Evolutionary conservation across 2,888 invertebrate genomes (phyloP).

Genomic region (Actias luna): DNA sequence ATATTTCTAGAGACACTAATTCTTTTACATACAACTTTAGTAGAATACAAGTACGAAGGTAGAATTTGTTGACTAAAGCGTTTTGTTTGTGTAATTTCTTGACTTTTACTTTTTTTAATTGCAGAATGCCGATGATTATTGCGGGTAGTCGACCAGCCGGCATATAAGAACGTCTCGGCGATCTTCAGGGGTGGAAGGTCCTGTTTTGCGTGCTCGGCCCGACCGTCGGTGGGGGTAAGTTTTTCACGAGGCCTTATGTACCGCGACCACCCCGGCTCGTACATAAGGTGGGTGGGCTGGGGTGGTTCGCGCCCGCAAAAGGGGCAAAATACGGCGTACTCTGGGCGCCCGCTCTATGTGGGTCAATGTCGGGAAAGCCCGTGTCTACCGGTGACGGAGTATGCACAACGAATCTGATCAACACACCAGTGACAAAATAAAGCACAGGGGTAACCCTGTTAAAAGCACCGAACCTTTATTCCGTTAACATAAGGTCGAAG

Average conservation of each 20-base stretch:
- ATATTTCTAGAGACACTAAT: neutral
- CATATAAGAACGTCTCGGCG: conserved; percentile 67
- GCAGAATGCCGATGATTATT: conserved; percentile 1
- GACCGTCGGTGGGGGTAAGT: conserved; percentile 77
- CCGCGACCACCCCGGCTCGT: conserved; percentile 81
- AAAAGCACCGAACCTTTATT: conserved; percentile 45
- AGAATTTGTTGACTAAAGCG: neutral
- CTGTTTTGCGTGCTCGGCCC: conserved; percentile 79
- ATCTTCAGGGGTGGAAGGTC: conserved; percentile 74
- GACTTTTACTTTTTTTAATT: neutral
- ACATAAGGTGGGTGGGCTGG: conserved; percentile 79
- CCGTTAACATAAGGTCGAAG: conserved; percentile 51
- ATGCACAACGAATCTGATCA: conserved; percentile 82
- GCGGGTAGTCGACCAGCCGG: conserved; percentile 46
- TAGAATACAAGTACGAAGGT: neutral
- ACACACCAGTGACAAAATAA: conserved; percentile 76
- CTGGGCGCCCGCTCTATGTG: conserved; percentile 81
- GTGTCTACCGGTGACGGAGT: conserved; percentile 81
- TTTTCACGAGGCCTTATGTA: conserved; percentile 82
- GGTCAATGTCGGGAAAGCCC: conserved; percentile 84
- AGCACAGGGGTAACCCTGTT: conserved; percentile 53
- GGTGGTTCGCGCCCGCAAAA: conserved; percentile 82
- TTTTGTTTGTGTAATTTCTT: neutral
- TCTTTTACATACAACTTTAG: neutral
- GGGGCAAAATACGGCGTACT: conserved; percentile 82